Conservation (phyloP, 2,797 vertebrate species). For the Cephalopachus bancanus region DNA sequence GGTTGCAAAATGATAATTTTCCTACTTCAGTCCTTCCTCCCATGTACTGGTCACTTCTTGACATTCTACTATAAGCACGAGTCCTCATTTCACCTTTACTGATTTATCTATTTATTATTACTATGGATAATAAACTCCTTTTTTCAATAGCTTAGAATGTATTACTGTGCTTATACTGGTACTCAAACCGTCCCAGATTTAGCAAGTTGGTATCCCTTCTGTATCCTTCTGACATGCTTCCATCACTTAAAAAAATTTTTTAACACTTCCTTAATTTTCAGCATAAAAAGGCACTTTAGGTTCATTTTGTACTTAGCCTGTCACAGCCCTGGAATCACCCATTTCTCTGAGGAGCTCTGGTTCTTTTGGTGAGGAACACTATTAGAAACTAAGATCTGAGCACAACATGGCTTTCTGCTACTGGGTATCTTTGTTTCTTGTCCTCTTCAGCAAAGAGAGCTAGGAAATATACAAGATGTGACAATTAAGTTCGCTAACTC, state of each 20-base stretch:
- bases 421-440: neutral
- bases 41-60: neutral
- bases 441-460: neutral
- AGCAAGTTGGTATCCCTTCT: neutral
- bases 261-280: constrained; percentile 28
- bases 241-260: neutral
- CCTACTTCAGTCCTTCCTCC: neutral
- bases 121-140: neutral
- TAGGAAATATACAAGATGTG: neutral
- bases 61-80: neutral
- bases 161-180: neutral
- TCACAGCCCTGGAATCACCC: neutral
- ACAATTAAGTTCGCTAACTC: no score
- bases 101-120: neutral
- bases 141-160: constrained; percentile 12
- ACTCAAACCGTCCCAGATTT: neutral
- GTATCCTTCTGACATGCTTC: neutral
- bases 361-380: neutral
- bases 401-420: neutral
- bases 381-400: neutral
- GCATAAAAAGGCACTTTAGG: neutral
- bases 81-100: neutral
- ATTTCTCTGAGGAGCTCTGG: neutral
- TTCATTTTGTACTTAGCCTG: neutral
- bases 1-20: neutral